A percentile compares a stretch with the other conserved stretches of the same genome.
Conservation (phyloP, 2,113 vertebrate genomes). For the Limanda limanda region DNA sequence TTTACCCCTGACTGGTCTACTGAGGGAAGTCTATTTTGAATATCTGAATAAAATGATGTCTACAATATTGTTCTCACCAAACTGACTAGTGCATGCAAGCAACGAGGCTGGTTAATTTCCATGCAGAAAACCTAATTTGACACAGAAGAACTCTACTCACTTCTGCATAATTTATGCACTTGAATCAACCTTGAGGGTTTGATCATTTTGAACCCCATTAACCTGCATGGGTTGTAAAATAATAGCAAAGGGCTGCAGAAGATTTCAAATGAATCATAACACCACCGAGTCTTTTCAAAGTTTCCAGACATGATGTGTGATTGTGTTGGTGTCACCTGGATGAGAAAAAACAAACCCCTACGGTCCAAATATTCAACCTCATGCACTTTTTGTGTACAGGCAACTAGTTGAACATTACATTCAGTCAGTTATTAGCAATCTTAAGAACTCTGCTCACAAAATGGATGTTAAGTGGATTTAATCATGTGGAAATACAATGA, state of each 20-base stretch:
- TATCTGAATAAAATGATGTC: constrained; percentile 62
- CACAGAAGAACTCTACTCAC: constrained; percentile 27
- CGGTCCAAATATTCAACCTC: not conserved
- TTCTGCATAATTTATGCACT: constrained; percentile 5
- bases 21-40: constrained; percentile 58
- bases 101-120: constrained; percentile 16
- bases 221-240: constrained; percentile 8
- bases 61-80: constrained; percentile 33
- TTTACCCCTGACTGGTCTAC: constrained; percentile 62
- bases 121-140: constrained; percentile 14
- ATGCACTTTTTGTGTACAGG: not conserved
- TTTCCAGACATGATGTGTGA: constrained; percentile 1
- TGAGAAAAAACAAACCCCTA: not conserved
- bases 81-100: constrained; percentile 20
- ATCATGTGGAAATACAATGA: constrained; percentile 48
- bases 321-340: constrained; percentile 7
- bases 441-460: constrained; percentile 30
- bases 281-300: constrained; percentile 17
- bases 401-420: constrained; percentile 12
- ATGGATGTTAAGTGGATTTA: constrained; percentile 26
- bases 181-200: constrained; percentile 38
- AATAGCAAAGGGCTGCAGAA: not conserved
- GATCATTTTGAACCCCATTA: constrained; percentile 26
- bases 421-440: constrained; percentile 12
- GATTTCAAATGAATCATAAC: constrained; percentile 14